phyloP scores from a whole-genome alignment of 1,140 invertebrate species.

The Cyclargus thomasi region DNA sequence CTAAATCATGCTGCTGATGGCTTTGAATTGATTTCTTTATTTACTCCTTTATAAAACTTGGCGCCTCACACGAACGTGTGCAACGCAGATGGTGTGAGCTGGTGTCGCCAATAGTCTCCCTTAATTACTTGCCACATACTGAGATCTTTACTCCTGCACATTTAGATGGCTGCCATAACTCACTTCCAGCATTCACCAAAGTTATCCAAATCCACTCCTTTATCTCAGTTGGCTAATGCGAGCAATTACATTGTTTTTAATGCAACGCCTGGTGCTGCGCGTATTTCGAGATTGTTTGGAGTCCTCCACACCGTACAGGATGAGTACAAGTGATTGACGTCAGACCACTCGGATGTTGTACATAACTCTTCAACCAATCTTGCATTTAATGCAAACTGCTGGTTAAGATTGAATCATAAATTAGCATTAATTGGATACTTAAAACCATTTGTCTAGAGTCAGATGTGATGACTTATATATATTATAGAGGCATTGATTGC shows the following conservation, averaged over 20 bases:
- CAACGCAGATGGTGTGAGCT: too few relatives aligned
- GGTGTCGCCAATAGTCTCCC: too few relatives aligned
- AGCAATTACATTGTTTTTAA: background rate
- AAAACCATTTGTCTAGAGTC: background rate
- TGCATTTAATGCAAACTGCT: slow-evolving; percentile 1
- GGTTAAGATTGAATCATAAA: background rate
- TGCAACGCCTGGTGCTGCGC: background rate
- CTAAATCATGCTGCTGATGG: too few relatives aligned
- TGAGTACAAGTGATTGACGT: slow-evolving; percentile 4
- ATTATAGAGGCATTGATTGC: too few relatives aligned
- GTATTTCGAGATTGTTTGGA: slow-evolving; percentile 3
- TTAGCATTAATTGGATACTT: background rate
- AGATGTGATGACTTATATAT: background rate
- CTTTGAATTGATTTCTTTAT: too few relatives aligned
- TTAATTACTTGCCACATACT: too few relatives aligned
- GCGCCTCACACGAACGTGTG: too few relatives aligned
- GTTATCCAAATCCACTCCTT: background rate
- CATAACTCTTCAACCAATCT: background rate
- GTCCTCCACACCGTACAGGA: background rate
- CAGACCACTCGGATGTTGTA: slow-evolving; percentile 1
- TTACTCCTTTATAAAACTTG: too few relatives aligned
- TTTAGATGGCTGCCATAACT: too few relatives aligned
- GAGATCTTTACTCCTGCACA: background rate
- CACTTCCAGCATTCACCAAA: background rate
- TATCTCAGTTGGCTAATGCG: background rate